A percentile compares a stretch with the other conserved stretches of the same genome.
These are phyloP conservation scores for Propithecus perrieri DNA, from an alignment of 2,797 vertebrate species.

Conservation along the genomic window DNA sequence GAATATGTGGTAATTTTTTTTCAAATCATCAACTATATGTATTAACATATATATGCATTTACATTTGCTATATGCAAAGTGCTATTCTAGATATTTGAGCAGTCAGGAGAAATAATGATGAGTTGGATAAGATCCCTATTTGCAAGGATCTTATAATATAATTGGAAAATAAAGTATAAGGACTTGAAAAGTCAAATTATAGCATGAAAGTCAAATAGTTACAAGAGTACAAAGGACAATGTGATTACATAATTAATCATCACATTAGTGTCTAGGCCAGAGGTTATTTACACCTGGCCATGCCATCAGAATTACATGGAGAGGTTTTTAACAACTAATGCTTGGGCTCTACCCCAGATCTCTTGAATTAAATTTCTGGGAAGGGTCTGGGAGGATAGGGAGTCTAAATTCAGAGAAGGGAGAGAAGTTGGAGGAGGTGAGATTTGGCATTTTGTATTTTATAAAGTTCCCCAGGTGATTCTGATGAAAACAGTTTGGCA, in stretches of 20 bases:
- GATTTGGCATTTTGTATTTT: not conserved
- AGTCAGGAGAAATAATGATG: not conserved
- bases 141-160: constrained; percentile 13
- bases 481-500: not conserved
- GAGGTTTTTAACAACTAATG: not conserved
- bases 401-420: not conserved
- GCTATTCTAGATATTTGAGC: not conserved
- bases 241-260: not conserved
- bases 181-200: constrained; percentile 35
- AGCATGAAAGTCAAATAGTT: constrained; percentile 4
- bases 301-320: not conserved
- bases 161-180: constrained; percentile 31
- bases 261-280: not conserved
- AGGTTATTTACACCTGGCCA: not conserved
- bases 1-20: not conserved
- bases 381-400: not conserved
- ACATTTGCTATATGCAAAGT: not conserved
- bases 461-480: not conserved
- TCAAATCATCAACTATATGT: not conserved
- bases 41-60: not conserved
- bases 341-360: not conserved
- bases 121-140: not conserved
- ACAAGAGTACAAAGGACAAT: not conserved
- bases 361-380: constrained; percentile 2
- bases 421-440: not conserved